phyloP scores from a whole-genome alignment of 2,888 invertebrate species.

The Scelioninae gen. 1 region DNA sequence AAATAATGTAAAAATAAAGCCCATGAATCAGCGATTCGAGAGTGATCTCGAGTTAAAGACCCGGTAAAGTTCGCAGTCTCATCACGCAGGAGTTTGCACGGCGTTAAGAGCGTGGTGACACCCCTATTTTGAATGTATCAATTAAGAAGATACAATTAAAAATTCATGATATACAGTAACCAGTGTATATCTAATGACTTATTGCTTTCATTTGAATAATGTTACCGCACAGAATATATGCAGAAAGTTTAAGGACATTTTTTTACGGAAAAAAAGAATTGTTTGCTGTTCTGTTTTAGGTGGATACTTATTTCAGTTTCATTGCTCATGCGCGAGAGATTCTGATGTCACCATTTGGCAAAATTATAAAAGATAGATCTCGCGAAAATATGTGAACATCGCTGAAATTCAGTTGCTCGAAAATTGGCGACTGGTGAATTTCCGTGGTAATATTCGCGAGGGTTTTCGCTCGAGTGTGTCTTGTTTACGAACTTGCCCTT shows the following conservation, averaged over 20 bases:
- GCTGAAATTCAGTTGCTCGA: no score
- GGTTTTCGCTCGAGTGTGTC: slow-evolving; percentile 61
- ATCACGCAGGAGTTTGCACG: background rate
- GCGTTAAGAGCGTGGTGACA: no score
- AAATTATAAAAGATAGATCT: no score
- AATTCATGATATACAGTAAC: background rate
- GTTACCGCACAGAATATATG: background rate
- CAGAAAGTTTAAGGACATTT: no score
- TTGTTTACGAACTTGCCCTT: slow-evolving; percentile 74
- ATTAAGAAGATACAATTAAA: no score
- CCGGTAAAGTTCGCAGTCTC: background rate
- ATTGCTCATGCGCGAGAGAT: no score
- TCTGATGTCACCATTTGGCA: no score
- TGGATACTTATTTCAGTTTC: no score
- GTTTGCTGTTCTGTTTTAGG: no score
- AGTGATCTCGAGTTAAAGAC: background rate
- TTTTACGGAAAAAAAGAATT: no score
- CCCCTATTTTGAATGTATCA: no score
- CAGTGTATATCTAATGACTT: background rate
- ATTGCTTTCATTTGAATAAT: background rate
- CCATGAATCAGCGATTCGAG: background rate
- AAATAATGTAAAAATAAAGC: background rate
- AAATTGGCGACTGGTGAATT: slow-evolving; percentile 20
- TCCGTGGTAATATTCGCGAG: slow-evolving; percentile 52
- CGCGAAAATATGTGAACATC: no score